These are phyloP conservation scores for Amiota minor DNA, from an alignment of 2,888 invertebrate genomes.

Conservation along the genomic window DNA sequence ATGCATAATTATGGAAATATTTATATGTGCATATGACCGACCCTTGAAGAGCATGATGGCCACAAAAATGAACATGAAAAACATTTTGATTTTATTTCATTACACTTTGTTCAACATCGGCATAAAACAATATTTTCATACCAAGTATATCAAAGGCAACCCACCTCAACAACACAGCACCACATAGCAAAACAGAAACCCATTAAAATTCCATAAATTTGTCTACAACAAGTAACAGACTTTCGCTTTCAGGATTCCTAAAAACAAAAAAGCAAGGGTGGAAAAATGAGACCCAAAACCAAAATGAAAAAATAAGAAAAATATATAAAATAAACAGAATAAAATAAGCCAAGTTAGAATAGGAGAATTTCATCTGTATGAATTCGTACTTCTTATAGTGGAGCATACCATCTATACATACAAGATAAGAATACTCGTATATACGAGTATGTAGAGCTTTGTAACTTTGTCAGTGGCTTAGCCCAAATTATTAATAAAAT, in stretches of 20 bases:
- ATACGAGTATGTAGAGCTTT: not conserved
- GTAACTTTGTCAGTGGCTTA: constrained; percentile 50
- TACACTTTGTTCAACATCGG: not conserved
- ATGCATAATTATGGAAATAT: constrained; percentile 27
- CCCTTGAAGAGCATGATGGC: not conserved
- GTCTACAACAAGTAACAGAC: constrained; percentile 23
- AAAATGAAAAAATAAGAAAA: constrained; percentile 36
- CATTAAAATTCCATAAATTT: constrained; percentile 64
- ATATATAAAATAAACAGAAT: constrained; percentile 7
- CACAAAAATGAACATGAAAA: not conserved
- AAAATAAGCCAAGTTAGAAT: constrained; percentile 16
- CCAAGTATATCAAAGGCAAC: not conserved
- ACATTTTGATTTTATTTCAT: constrained; percentile 14
- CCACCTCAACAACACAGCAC: constrained; percentile 33
- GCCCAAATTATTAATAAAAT: constrained; percentile 66
- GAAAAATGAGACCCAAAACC: constrained; percentile 52
- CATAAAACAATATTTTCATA: constrained; percentile 18
- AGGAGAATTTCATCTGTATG: not conserved
- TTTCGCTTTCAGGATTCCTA: constrained; percentile 19
- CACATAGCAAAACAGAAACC: constrained; percentile 37
- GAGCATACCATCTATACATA: constrained; percentile 29
- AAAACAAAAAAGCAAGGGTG: constrained; percentile 21
- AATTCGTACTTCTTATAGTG: not conserved
- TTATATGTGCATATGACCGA: constrained; percentile 14
- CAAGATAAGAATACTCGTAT: constrained; percentile 35